Evolutionary conservation across 2,888 invertebrate genomes (phyloP).

Genomic region (Eupithecia insigniata): DNA sequence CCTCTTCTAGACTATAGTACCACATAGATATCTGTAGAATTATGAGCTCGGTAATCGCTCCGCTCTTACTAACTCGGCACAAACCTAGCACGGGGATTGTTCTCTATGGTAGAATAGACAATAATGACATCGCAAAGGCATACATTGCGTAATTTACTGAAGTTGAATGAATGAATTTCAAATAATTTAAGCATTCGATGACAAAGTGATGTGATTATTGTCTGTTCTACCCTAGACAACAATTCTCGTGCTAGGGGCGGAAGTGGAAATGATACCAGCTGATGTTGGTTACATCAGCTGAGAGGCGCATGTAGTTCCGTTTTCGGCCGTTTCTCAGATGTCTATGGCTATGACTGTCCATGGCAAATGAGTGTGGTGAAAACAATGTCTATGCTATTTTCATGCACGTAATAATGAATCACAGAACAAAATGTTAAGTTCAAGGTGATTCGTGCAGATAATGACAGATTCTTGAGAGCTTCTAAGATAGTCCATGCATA

Average conservation of each 20-base stretch:
- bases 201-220: no score
- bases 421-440: slow-evolving; percentile 3
- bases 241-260: no score
- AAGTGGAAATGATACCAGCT: not conserved
- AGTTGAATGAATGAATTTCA: no score
- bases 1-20: not conserved
- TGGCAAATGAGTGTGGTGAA: not conserved
- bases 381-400: not conserved
- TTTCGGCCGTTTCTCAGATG: not conserved
- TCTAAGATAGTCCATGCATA: not conserved
- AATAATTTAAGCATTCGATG: no score
- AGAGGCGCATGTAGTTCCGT: not conserved
- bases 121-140: no score
- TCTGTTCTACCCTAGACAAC: no score
- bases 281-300: no score
- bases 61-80: not conserved
- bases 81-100: no score
- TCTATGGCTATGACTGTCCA: no score
- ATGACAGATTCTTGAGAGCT: not conserved
- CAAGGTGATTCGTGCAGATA: not conserved
- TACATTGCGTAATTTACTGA: no score
- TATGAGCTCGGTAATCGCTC: not conserved
- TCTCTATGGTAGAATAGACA: no score
- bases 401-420: slow-evolving; percentile 1
- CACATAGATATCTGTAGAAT: not conserved